A percentile compares a stretch with the other conserved stretches of the same genome.
Conservation (phyloP, 2,888 invertebrate genomes). For the Drosophila demipolita region DNA sequence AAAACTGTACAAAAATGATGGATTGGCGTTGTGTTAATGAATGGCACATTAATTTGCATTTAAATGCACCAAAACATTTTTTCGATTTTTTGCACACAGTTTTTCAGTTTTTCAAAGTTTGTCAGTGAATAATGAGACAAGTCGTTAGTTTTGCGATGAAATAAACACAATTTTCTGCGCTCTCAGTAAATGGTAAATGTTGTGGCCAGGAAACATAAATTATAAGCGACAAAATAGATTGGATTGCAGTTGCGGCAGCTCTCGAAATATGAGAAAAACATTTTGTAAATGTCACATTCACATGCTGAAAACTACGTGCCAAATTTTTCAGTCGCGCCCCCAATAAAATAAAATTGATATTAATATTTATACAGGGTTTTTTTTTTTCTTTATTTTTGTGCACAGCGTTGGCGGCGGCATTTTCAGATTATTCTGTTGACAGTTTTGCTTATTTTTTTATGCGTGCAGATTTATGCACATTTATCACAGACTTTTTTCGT, state of each 20-base stretch:
- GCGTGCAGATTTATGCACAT: conserved; percentile 65
- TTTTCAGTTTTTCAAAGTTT: conserved; percentile 43
- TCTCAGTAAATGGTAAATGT: conserved; percentile 19
- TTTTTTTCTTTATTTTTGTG: conserved; percentile 5
- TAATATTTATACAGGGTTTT: conserved; percentile 35
- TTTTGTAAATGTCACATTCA: conserved; percentile 79
- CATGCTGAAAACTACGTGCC: conserved; percentile 67
- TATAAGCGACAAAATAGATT: conserved; percentile 62
- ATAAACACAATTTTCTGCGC: conserved; percentile 33
- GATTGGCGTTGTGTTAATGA: conserved; percentile 72
- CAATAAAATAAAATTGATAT: conserved; percentile 36
- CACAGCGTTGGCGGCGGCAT: conserved; percentile 55
- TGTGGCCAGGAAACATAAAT: conserved; percentile 79
- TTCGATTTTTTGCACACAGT: conserved; percentile 22
- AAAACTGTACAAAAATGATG: conserved; percentile 71
- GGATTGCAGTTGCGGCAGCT: conserved; percentile 36
- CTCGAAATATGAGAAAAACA: conserved; percentile 57
- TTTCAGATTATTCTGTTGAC: conserved; percentile 45
- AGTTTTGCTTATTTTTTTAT: conserved; percentile 34
- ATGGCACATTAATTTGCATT: conserved; percentile 83
- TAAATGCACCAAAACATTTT: conserved; percentile 63
- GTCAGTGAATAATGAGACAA: conserved; percentile 77
- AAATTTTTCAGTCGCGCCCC: conserved; percentile 68
- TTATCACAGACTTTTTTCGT: conserved; percentile 37
- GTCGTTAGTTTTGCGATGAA: conserved; percentile 42